phyloP scores from a whole-genome alignment of 2,113 vertebrate genomes.

The Eubucco bourcierii region DNA sequence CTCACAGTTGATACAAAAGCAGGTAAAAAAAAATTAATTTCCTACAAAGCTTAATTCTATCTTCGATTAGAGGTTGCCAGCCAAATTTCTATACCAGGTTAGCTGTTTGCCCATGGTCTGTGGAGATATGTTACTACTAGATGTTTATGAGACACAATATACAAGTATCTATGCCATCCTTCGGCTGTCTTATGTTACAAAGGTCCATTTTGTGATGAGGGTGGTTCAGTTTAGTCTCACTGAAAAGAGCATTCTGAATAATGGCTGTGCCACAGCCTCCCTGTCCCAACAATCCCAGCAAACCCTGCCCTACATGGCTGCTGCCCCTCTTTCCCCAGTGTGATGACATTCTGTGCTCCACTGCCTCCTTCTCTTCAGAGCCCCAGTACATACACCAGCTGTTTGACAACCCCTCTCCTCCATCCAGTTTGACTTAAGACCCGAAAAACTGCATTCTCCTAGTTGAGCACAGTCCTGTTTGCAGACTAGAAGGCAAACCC shows the following conservation, averaged over 20 bases:
- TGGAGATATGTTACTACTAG: not conserved
- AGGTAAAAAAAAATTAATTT: not conserved
- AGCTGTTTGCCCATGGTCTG: not conserved
- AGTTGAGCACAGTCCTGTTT: not conserved
- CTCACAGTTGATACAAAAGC: too few relatives aligned
- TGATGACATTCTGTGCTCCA: not conserved
- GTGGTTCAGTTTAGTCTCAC: not conserved
- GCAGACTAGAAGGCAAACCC: not conserved
- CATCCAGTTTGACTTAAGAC: not conserved
- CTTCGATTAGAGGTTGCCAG: not conserved
- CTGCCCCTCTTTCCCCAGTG: not conserved
- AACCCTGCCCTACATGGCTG: not conserved
- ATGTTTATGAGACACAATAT: not conserved
- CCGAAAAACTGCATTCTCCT: accelerated
- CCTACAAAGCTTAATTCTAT: not conserved
- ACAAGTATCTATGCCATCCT: not conserved
- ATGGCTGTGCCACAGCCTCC: not conserved
- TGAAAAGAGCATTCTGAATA: accelerated
- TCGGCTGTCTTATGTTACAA: accelerated
- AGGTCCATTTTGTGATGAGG: accelerated
- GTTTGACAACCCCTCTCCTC: not conserved
- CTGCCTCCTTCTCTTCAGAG: not conserved
- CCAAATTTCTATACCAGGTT: not conserved
- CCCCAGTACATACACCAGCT: accelerated
- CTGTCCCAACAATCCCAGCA: not conserved